Evolutionary conservation across 1,140 invertebrate genomes (phyloP).

Genomic region (Hyles euphorbiae): DNA sequence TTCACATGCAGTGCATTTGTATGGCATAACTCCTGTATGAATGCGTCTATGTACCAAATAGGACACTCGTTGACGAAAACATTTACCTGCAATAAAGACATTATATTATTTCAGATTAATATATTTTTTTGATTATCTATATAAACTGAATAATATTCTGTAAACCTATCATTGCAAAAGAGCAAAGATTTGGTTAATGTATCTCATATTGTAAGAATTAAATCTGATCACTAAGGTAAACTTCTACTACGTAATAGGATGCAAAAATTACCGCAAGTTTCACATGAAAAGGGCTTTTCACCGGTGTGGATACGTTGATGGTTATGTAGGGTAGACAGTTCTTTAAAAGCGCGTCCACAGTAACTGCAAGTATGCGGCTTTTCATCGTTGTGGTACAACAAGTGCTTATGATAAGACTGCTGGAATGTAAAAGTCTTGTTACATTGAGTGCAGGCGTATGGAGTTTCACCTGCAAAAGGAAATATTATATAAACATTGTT

Average conservation of each 20-base stretch:
- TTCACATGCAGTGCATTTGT: constrained; percentile 86
- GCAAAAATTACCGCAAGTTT: constrained; percentile 85
- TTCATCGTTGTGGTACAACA: constrained; percentile 89
- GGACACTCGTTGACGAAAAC: constrained; percentile 89
- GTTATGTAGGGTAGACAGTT: constrained; percentile 92
- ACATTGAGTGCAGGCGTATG: constrained; percentile 89
- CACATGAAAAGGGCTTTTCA: constrained; percentile 93
- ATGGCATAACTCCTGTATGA: constrained; percentile 89
- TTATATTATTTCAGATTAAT: background rate
- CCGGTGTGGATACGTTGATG: constrained; percentile 92
- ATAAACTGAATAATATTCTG: too few species aligned
- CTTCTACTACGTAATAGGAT: too few species aligned
- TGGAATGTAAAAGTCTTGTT: constrained; percentile 93
- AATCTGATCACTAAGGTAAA: too few species aligned
- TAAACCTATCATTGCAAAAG: too few species aligned
- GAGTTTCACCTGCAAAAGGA: constrained; percentile 84
- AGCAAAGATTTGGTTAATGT: too few species aligned
- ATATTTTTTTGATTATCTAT: background rate
- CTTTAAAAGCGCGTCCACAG: constrained; percentile 90
- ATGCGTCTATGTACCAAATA: constrained; percentile 90
- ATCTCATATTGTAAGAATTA: too few species aligned
- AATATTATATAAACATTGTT: constrained; percentile 7
- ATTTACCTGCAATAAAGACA: constrained; percentile 81
- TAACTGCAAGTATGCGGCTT: constrained; percentile 87
- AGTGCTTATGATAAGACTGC: constrained; percentile 94